A percentile compares a stretch with the other conserved stretches of the same genome.
phyloP scores from a whole-genome alignment of 2,888 invertebrate species.

The Gymnoscelis rufifasciata region DNA sequence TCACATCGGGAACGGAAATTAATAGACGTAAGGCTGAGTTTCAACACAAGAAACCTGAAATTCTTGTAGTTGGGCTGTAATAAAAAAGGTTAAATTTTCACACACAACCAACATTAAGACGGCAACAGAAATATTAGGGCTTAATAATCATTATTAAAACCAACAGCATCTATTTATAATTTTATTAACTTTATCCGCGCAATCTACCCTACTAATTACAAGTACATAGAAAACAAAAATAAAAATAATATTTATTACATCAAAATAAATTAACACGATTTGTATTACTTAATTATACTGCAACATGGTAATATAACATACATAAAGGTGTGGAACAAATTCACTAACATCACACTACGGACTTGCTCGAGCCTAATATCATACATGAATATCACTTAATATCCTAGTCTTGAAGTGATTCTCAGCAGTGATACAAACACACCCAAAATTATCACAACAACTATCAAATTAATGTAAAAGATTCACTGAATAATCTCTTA shows the following conservation, averaged over 20 bases:
- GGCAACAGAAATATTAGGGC: too few species aligned
- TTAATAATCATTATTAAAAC: too few species aligned
- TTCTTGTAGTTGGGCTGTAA: too few species aligned
- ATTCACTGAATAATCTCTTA: too few species aligned
- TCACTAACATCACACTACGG: slow-evolving; percentile 32
- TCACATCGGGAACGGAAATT: too few species aligned
- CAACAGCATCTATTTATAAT: background rate
- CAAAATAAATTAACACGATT: slow-evolving; percentile 56
- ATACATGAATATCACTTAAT: slow-evolving; percentile 23
- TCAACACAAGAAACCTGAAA: too few species aligned
- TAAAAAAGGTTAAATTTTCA: too few species aligned
- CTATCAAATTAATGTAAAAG: too few species aligned
- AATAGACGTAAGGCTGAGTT: too few species aligned
- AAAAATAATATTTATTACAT: slow-evolving; percentile 51
- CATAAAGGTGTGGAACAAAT: slow-evolving; percentile 37
- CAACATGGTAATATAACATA: slow-evolving; percentile 42
- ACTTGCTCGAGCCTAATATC: slow-evolving; percentile 24
- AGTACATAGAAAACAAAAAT: slow-evolving; percentile 34
- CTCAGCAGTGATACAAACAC: too few species aligned
- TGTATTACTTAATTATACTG: slow-evolving; percentile 38
- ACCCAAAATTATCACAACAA: too few species aligned
- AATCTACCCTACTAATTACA: slow-evolving; percentile 27
- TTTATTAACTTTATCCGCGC: slow-evolving; percentile 38
- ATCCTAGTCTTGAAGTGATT: slow-evolving; percentile 10
- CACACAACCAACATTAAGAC: too few species aligned